A percentile compares a stretch with the other conserved stretches of the same genome.
These are phyloP conservation scores for Drosophila mimica DNA, from an alignment of 2,888 invertebrate genomes.

Conservation along the genomic window DNA sequence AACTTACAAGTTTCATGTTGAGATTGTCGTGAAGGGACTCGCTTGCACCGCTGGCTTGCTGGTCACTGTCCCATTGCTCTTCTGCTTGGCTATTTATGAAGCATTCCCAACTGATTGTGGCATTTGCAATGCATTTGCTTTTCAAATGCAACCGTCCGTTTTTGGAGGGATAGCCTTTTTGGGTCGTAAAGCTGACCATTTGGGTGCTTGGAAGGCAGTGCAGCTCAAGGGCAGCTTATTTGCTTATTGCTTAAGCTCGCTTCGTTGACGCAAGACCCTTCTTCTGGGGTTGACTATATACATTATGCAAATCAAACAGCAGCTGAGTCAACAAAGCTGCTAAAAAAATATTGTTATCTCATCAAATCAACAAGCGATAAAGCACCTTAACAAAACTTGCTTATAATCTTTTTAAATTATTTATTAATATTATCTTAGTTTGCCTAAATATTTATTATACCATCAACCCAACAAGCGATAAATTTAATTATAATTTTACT, in stretches of 20 bases:
- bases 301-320: neutral
- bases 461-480: neutral
- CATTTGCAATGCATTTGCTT: slow-evolving; percentile 25
- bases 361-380: neutral
- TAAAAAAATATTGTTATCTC: neutral
- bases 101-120: neutral
- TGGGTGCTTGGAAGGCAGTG: slow-evolving; percentile 31
- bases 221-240: slow-evolving; percentile 62
- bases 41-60: slow-evolving; percentile 21
- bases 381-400: neutral
- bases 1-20: slow-evolving; percentile 63
- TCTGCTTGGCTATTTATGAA: slow-evolving; percentile 50
- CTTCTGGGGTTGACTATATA: neutral
- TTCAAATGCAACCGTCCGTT: slow-evolving; percentile 59
- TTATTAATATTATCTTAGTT: neutral
- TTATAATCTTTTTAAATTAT: neutral
- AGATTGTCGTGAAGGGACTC: slow-evolving; percentile 11
- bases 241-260: slow-evolving; percentile 47
- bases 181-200: slow-evolving; percentile 33
- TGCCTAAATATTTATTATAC: neutral
- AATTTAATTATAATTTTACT: too few relatives aligned
- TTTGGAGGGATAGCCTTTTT: slow-evolving; percentile 28
- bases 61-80: slow-evolving; percentile 42
- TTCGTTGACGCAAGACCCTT: slow-evolving; percentile 54
- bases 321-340: slow-evolving; percentile 9